Evolutionary conservation across 1,140 invertebrate species (phyloP).

Genomic region (Apis mellifera): Amel_HAv3.1 CM009935.2:6900001-6900500

Average conservation of each 20-base stretch:
- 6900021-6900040: background rate
- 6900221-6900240: background rate
- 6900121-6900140: slow-evolving; percentile 7
- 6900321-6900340: too few species aligned
- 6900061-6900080: background rate
- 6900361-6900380: too few species aligned
- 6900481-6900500: background rate
- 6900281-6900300: too few species aligned
- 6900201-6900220: background rate
- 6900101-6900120: background rate
- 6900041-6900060: background rate
- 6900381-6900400: too few species aligned
- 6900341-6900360: too few species aligned
- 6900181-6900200: slow-evolving; percentile 23
- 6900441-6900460: too few species aligned
- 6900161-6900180: background rate
- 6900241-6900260: too few species aligned
- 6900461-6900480: too few species aligned
- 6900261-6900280: too few species aligned
- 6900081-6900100: background rate
- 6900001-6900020: background rate
- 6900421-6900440: too few species aligned
- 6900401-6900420: too few species aligned
- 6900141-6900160: slow-evolving; percentile 27
- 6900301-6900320: too few species aligned